Conservation (phyloP, 2,113 vertebrate genomes). For the Brienomyrus longianalis region DNA sequence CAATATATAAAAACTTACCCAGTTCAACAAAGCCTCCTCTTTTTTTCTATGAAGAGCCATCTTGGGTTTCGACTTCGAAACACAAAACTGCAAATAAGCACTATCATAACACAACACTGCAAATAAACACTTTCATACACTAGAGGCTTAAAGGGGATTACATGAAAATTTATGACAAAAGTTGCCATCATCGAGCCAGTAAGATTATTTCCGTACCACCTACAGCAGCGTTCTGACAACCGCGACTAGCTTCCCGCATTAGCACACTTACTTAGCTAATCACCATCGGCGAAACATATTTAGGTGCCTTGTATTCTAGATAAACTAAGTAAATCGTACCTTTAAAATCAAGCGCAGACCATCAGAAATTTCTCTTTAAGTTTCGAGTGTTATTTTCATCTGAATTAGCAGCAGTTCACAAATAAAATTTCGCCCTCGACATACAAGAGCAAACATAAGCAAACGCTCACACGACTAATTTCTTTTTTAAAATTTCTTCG, state of each 20-base stretch:
- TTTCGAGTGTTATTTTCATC: neutral
- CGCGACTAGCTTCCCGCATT: neutral
- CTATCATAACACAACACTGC: neutral
- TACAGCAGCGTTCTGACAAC: neutral
- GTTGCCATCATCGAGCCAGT: neutral
- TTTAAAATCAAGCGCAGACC: constrained; percentile 12
- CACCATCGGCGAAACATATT: neutral
- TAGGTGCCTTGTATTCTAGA: neutral
- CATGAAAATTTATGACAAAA: neutral
- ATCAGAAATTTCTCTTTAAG: neutral
- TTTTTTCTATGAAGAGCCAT: constrained; percentile 58
- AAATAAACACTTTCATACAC: neutral
- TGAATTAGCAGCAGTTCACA: neutral
- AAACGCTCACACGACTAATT: neutral
- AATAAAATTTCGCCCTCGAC: neutral
- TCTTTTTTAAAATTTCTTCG: constrained; percentile 28
- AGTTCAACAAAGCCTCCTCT: constrained; percentile 58
- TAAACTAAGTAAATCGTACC: neutral
- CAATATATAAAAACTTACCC: constrained; percentile 49
- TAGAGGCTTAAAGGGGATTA: neutral
- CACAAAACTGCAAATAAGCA: neutral
- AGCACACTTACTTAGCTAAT: neutral
- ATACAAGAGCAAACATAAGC: neutral
- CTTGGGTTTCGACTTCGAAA: neutral
- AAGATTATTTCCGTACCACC: neutral